Evolutionary conservation across 2,797 vertebrate species (phyloP), one percentile per base, ranked within the genome.

Genomic region (Taeniopygia guttata): DNA sequence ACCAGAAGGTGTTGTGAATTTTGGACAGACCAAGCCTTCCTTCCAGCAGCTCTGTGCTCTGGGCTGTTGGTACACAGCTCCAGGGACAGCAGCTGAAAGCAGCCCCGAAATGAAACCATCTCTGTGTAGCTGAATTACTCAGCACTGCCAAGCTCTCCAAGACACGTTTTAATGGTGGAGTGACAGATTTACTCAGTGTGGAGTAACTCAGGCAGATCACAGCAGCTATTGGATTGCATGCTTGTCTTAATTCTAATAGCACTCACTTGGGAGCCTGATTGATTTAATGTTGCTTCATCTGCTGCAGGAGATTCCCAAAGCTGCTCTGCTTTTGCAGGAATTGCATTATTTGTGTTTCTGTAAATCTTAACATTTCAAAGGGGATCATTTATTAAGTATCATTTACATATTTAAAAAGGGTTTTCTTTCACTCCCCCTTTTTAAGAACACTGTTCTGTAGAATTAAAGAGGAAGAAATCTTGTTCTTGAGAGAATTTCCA

Each of bases 181-280:
- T 93, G 94, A 94, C 85, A 90, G 91, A 81, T 95, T 81, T 89
- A 81, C 76, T 92, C 69, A 9, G 82, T 27, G 3, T 75, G 43
- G 75, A 85, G 76, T 32, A 90, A 80, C 76, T 93, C 46, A 14
- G 64, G 87, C 93, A 86, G 52, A 89, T 92, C 84, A 32, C 82
- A 80, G 23, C 87, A 94, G 84, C 70, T 91, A 60, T 23, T 76
- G 89, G 75, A 91, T 80, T 87, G 82, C 46, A 30, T 42, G 76
- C 89, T 83, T 83, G 75, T 92, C 87, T 96, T 94, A 51, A 87
- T 89, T 96, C 82, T 79, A 52, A 40, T 7, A 72, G 62, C 19
- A 7, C 84, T 94, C 87, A 64, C 89, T 81, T 54, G 89, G 95
- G 94, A 96, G 87, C 85, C 82, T 78, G 72, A 59, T 89, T 64